Base-by-base conservation (phyloP, 1,140 invertebrate species). In the Phocides pigmalion region DNA sequence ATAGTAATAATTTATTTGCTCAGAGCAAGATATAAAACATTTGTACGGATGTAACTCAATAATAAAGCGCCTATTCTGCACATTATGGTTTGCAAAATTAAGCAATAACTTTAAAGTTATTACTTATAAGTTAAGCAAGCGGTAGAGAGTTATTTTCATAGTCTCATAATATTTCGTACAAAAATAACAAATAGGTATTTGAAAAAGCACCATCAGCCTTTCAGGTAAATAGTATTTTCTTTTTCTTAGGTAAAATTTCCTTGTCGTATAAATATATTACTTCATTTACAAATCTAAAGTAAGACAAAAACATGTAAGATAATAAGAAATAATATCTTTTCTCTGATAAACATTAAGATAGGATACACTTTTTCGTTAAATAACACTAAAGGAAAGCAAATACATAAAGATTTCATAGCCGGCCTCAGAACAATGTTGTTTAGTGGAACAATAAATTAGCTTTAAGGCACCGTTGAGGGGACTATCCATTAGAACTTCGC, bases 391-490 rank as follows among this genome's bases (percentile, higher is more conserved):
- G 14, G 6, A 20, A 47, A 16, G 22, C 46, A 49, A 49, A 28
- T 14, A 5, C 28, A 49, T 50, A 50, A 50, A 50, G 12, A 25
- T 47, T 47, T 47, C 19, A 32, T 15, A 28, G 47, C 47, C 5
- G 47, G 14, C 14, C 28, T 12, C 25, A 12, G 4, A 14, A 15
- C 28, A 50, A 50, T 50, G 47, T 28, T 50, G 12, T 50, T 50
- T 50, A 50, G 22, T 50, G 47, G 22, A 22, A 25, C 47, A 28
- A 50, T 50, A 50, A 50, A 50, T 50, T 32, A 50, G 14, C 47
- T 16, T 28, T 22, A 50, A 28, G 20, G 22, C 28, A 28, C 35
- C 49, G 49, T 35, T 51, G 49, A 51, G 28, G 15, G 49, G 15
- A 32, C 28, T 51, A 15, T 16, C 25, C 49, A 51, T 35, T 51